Conservation (phyloP, 2,797 vertebrate genomes). For the Tiaroga cobitis region DNA sequence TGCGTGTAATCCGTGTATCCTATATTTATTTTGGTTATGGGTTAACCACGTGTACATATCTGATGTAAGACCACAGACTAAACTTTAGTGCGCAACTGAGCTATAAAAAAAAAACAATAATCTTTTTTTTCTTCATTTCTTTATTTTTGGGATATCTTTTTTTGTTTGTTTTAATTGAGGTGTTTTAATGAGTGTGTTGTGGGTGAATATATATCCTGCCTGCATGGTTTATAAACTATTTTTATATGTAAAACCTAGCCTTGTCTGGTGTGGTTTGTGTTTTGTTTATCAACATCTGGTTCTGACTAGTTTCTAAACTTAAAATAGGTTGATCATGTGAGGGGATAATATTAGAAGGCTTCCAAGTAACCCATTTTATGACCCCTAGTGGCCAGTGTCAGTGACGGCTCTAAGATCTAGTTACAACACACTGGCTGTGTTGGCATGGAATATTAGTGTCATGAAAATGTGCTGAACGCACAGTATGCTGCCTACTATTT, state of each 20-base stretch:
- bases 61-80: constrained; percentile 61
- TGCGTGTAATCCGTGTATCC: constrained; percentile 57
- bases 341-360: constrained; percentile 63
- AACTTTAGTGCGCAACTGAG: constrained; percentile 44
- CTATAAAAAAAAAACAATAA: constrained; percentile 11
- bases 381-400: constrained; percentile 36
- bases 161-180: constrained; percentile 59
- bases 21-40: constrained; percentile 78
- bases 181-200: constrained; percentile 61
- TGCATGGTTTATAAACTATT: constrained; percentile 82
- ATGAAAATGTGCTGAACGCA: neutral
- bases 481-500: neutral
- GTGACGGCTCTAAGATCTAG: neutral
- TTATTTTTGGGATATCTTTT: constrained; percentile 52
- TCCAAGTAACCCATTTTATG: constrained; percentile 17
- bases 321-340: constrained; percentile 68
- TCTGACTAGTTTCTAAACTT: constrained; percentile 48
- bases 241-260: constrained; percentile 66
- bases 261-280: constrained; percentile 24
- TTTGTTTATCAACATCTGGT: constrained; percentile 47
- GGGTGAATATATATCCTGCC: constrained; percentile 61
- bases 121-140: constrained; percentile 36
- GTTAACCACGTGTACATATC: constrained; percentile 71
- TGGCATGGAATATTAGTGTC: neutral
- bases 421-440: neutral